Percentiles rank a stretch among this genome's conserved stretches.
Conservation (phyloP, 2,797 vertebrate species). For the Gallinago solitaria region DNA sequence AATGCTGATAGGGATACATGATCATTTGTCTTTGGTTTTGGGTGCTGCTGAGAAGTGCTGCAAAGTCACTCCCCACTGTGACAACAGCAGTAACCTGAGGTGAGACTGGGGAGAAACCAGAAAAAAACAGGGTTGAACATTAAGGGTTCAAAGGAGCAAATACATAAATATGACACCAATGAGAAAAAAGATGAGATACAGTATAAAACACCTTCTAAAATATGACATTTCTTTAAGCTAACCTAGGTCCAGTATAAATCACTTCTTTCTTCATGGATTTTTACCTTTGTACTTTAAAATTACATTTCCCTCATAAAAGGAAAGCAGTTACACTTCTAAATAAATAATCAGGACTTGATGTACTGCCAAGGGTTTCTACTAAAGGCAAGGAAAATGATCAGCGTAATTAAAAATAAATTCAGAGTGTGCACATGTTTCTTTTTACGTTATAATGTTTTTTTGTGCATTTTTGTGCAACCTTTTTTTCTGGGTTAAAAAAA, state of each 20-base stretch:
- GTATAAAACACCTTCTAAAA: background rate
- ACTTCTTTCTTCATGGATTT: background rate
- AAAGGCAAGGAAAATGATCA: conserved; percentile 64
- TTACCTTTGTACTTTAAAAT: conserved; percentile 50
- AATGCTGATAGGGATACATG: background rate
- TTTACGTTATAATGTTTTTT: conserved; percentile 26
- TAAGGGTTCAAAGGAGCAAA: background rate
- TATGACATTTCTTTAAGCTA: background rate
- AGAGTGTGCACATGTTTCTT: conserved; percentile 38
- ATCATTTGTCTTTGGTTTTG: background rate
- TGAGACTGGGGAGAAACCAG: background rate
- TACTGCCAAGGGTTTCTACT: conserved; percentile 61
- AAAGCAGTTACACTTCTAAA: conserved; percentile 65
- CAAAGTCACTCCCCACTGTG: background rate
- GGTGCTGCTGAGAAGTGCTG: background rate
- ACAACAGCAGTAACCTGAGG: background rate
- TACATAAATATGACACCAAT: background rate
- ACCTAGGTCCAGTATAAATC: background rate
- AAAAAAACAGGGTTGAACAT: background rate
- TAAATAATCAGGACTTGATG: conserved; percentile 69
- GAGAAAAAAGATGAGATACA: background rate
- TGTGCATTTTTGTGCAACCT: background rate
- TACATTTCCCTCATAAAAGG: conserved; percentile 35
- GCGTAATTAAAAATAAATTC: conserved; percentile 71
- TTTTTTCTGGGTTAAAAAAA: conserved; percentile 19